A percentile compares a stretch with the other conserved stretches of the same genome.
phyloP scores from a whole-genome alignment of 2,113 vertebrate genomes.

The Phrynosoma blainvillii region DNA sequence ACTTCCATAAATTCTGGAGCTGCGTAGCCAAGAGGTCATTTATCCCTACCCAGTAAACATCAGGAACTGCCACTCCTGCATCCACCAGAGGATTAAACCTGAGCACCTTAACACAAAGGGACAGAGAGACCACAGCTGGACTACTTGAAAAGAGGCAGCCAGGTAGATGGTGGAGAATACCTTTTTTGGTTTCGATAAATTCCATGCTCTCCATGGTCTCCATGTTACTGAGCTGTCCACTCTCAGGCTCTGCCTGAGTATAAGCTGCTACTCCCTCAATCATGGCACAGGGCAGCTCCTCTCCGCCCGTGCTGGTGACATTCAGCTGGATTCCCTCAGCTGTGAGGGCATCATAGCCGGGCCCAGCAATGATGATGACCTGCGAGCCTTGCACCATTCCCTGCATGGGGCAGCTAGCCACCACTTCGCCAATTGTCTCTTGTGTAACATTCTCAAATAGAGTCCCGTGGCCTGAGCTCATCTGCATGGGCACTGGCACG shows the following conservation, averaged over 20 bases:
- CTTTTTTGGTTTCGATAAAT: slow-evolving; percentile 65
- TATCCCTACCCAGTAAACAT: background rate
- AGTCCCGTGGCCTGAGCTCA: slow-evolving; percentile 66
- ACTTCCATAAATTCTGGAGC: background rate
- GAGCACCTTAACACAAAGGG: background rate
- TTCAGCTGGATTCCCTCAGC: slow-evolving; percentile 89
- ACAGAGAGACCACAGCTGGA: background rate
- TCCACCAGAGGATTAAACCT: background rate
- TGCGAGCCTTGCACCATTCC: slow-evolving; percentile 82
- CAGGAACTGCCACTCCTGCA: background rate
- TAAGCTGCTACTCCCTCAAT: slow-evolving; percentile 82
- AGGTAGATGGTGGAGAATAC: slow-evolving; percentile 34
- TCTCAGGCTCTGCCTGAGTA: slow-evolving; percentile 69
- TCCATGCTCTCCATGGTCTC: slow-evolving; percentile 21
- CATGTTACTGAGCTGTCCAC: slow-evolving; percentile 28
- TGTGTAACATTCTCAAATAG: slow-evolving; percentile 76
- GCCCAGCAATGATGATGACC: slow-evolving; percentile 90
- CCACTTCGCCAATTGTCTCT: slow-evolving; percentile 80
- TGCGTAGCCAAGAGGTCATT: no score
- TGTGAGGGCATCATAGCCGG: slow-evolving; percentile 84
- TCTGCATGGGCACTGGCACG: slow-evolving; percentile 69
- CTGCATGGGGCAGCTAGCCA: slow-evolving; percentile 78
- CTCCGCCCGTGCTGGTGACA: slow-evolving; percentile 70
- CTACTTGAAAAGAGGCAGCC: background rate
- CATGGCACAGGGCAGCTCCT: slow-evolving; percentile 83